These are phyloP conservation scores for Acrobasis consociella DNA, from an alignment of 2,888 invertebrate species.

Conservation along the genomic window DNA sequence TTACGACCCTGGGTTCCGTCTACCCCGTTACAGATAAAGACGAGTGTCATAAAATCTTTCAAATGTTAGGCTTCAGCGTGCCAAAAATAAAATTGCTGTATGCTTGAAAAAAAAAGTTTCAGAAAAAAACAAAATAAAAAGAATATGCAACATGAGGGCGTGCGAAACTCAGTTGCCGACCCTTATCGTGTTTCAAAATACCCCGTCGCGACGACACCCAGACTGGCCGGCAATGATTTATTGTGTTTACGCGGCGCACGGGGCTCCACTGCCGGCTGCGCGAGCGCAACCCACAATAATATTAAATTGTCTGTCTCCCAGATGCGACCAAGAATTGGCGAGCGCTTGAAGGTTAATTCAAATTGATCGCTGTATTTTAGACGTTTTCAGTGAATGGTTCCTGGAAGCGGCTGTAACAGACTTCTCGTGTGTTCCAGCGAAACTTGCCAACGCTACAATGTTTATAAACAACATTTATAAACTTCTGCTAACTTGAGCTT, in stretches of 20 bases:
- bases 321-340: conserved; percentile 55
- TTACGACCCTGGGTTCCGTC: no score
- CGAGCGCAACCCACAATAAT: conserved; percentile 47
- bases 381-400: conserved; percentile 45
- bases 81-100: no score
- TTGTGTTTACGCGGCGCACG: conserved; percentile 54
- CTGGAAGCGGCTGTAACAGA: conserved; percentile 56
- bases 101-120: neutral
- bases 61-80: no score
- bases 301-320: conserved; percentile 59
- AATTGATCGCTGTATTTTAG: conserved; percentile 40
- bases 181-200: conserved; percentile 54
- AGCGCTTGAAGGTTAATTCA: conserved; percentile 71
- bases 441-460: conserved; percentile 53
- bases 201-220: conserved; percentile 45
- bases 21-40: no score
- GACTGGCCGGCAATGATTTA: conserved; percentile 61
- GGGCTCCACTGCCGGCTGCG: conserved; percentile 31
- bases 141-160: conserved; percentile 18
- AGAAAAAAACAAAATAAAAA: neutral
- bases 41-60: no score
- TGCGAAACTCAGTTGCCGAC: conserved; percentile 31
- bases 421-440: conserved; percentile 51
- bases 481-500: conserved; percentile 12
- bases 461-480: conserved; percentile 47